A percentile compares a stretch with the other conserved stretches of the same genome.
These are phyloP conservation scores for Caranx melampygus DNA, from an alignment of 2,113 vertebrate genomes.

Conservation along the genomic window DNA sequence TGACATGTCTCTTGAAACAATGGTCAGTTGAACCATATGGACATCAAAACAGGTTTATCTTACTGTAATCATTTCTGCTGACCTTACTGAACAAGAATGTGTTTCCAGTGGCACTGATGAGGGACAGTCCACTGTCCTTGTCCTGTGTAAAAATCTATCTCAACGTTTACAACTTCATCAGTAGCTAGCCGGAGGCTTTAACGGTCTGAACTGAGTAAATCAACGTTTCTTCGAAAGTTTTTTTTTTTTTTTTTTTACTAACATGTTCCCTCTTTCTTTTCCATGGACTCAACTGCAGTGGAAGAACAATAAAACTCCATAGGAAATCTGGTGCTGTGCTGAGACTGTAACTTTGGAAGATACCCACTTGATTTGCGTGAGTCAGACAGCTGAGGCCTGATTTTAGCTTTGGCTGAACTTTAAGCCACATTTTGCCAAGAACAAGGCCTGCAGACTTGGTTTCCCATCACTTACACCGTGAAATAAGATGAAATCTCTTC, in stretches of 20 bases:
- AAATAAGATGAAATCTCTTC: background rate
- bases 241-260: background rate
- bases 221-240: background rate
- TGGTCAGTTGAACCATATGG: background rate
- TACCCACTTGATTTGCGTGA: background rate
- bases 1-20: background rate
- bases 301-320: background rate
- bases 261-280: background rate
- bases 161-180: background rate
- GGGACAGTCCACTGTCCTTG: background rate
- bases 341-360: background rate
- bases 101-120: background rate
- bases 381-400: background rate
- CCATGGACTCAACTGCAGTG: background rate
- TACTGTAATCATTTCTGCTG: background rate
- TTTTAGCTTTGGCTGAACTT: too few relatives aligned
- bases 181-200: background rate
- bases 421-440: background rate
- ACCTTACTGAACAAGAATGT: background rate
- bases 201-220: background rate
- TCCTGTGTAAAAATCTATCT: too few relatives aligned
- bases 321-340: background rate
- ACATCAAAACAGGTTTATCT: background rate
- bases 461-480: background rate
- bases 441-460: background rate